Evolutionary conservation across 2,888 invertebrate genomes (phyloP).

Genomic region (Liopterus haemorrhoidalis): DNA sequence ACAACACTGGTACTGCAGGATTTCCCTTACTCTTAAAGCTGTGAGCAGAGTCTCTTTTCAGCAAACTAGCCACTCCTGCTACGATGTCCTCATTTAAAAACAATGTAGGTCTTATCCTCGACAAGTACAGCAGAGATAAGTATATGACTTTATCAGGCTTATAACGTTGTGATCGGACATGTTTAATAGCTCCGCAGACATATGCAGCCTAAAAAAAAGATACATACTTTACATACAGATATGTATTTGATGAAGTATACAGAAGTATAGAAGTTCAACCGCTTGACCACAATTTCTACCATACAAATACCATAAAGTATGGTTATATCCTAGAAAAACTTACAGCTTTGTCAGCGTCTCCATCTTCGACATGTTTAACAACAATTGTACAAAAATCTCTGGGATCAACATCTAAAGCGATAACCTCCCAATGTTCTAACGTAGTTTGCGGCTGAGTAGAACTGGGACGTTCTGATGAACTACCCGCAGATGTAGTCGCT

Average conservation of each 20-base stretch:
- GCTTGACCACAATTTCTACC: not conserved
- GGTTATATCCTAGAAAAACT: conserved; percentile 27
- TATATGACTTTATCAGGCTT: conserved; percentile 78
- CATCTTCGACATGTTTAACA: conserved; percentile 67
- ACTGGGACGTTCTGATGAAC: conserved; percentile 36
- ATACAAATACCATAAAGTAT: not conserved
- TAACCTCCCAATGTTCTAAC: conserved; percentile 62
- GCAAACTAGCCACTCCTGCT: conserved; percentile 71
- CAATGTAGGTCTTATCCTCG: conserved; percentile 70
- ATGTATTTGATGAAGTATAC: conserved; percentile 20
- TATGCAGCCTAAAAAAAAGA: conserved; percentile 55
- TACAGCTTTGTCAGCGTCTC: conserved; percentile 74
- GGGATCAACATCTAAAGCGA: conserved; percentile 75
- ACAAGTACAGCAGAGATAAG: conserved; percentile 71
- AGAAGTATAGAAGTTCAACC: conserved; percentile 4
- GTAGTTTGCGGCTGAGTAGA: conserved; percentile 32
- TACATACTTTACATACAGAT: conserved; percentile 6
- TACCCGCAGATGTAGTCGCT: conserved; percentile 42
- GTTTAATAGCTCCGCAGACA: conserved; percentile 82
- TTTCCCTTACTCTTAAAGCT: conserved; percentile 72
- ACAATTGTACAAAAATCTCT: conserved; percentile 70
- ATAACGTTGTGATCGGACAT: conserved; percentile 67
- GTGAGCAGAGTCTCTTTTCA: conserved; percentile 63
- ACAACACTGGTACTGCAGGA: conserved; percentile 71
- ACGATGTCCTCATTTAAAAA: conserved; percentile 70